Evolutionary conservation across 2,888 invertebrate species (phyloP), one percentile per base, ranked within the genome.

Genomic region (Operophtera brumata): DNA sequence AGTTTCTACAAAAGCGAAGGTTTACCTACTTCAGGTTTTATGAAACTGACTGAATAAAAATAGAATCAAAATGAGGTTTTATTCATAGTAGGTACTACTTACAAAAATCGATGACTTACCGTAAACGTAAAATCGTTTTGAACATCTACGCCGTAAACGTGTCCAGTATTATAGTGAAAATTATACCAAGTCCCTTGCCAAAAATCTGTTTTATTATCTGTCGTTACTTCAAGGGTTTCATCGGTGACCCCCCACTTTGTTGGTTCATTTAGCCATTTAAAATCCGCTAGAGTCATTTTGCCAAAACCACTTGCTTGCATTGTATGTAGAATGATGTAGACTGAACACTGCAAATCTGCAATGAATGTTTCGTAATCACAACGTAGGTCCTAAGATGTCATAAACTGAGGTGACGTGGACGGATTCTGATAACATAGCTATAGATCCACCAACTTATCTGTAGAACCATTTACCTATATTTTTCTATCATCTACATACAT

Each of bases 151-250:
- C 81, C 84, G 57, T 64, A 87, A 1, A 84, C 48, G 71, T 87
- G 87, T 0, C 86, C 87, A 0, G 78, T 64, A 41, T 82, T 84
- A 10, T 66, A 64, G 44, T 69, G 52, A 54, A 85, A 86, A 47
- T 78, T 70, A 53, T 86, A 85, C 69, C 69, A 82, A 11, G 87
- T 86, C 39, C 72, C 75, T 67, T 83, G 82, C 86, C 87, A 87
- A 60, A 84, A 87, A 60, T 87, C 87, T 0, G 80, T 78, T 42
- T 72, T 71, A n/a, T 77, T 68, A n/a, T 84, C 76, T 1, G 83
- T 86, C 6, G 61, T 74, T 7, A 84, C 70, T 54, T 70, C 62
- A 3, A 86, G 61, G 25, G 39, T 53, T 12, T 76, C 65, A 12
- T 65, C 57, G 3, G 47, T 43, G n/a, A 67, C 26, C 13, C 55